These are phyloP conservation scores for Hyalella azteca DNA, from an alignment of 2,888 invertebrate genomes.

Conservation along the genomic window DNA sequence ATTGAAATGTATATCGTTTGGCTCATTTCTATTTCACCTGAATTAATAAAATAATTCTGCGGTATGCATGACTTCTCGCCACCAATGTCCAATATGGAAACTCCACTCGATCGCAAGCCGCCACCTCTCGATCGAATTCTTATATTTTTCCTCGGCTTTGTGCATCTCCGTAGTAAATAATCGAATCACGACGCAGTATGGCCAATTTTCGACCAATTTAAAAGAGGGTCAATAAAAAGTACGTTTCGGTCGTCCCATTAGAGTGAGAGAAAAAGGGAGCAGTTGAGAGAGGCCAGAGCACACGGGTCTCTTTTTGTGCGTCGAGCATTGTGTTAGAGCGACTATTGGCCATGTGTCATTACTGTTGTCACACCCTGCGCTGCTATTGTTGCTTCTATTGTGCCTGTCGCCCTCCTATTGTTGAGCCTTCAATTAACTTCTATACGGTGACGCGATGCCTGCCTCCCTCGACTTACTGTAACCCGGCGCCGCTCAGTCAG, in stretches of 20 bases:
- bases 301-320: background rate
- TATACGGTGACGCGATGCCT: conserved; percentile 8
- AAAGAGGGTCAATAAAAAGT: background rate
- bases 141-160: background rate
- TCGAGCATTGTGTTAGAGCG: conserved; percentile 5
- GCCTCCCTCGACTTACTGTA: too few species aligned
- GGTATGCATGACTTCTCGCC: too few species aligned
- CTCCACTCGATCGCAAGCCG: background rate
- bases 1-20: too few species aligned
- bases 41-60: too few species aligned
- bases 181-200: conserved; percentile 9
- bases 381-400: conserved; percentile 24
- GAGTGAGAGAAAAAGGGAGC: conserved; percentile 16
- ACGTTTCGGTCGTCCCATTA: conserved; percentile 22
- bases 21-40: too few species aligned
- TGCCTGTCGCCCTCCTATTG: conserved; percentile 9
- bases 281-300: conserved; percentile 14
- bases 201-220: conserved; percentile 28
- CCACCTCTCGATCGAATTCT: background rate
- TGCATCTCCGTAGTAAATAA: background rate
- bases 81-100: too few species aligned
- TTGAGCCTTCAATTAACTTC: conserved; percentile 26
- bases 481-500: too few species aligned
- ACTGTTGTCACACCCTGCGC: conserved; percentile 32
- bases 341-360: conserved; percentile 34